Conservation (phyloP, 2,797 vertebrate species). For the Centropyge bicolor region DNA sequence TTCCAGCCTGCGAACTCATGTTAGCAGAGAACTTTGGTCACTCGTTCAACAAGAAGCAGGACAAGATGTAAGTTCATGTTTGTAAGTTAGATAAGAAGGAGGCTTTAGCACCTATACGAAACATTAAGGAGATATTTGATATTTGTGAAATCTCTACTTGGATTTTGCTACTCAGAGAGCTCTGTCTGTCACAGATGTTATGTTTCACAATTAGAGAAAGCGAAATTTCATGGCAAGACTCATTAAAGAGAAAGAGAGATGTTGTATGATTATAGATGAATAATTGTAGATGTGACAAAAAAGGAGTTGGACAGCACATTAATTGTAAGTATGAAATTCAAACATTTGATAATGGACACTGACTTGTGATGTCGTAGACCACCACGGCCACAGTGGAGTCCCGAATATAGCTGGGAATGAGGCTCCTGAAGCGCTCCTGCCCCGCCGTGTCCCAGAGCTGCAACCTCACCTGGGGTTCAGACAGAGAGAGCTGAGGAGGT, state of each 20-base stretch:
- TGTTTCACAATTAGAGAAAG: background rate
- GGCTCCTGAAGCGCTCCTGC: slow-evolving; percentile 93
- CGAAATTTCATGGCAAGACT: background rate
- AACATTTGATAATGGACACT: slow-evolving; percentile 63
- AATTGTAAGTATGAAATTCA: background rate
- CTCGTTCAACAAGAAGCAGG: background rate
- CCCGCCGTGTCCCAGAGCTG: slow-evolving; percentile 95
- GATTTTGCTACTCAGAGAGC: background rate
- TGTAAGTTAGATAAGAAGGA: background rate
- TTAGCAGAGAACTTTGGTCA: background rate
- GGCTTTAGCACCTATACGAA: background rate
- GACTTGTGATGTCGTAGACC: slow-evolving; percentile 95
- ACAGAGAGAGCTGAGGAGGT: slow-evolving; percentile 75
- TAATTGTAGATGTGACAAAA: background rate
- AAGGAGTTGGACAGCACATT: background rate
- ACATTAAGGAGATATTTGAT: slow-evolving; percentile 16
- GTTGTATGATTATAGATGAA: background rate
- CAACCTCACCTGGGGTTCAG: slow-evolving; percentile 89
- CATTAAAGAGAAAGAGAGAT: background rate
- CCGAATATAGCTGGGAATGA: slow-evolving; percentile 94
- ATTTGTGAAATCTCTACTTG: slow-evolving; percentile 17
- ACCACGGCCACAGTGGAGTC: slow-evolving; percentile 95
- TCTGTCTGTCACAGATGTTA: background rate
- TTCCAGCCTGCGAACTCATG: background rate
- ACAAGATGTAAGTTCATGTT: background rate